These are phyloP conservation scores for Melierax canorus DNA, from an alignment of 2,113 vertebrate species.

Conservation along the genomic window DNA sequence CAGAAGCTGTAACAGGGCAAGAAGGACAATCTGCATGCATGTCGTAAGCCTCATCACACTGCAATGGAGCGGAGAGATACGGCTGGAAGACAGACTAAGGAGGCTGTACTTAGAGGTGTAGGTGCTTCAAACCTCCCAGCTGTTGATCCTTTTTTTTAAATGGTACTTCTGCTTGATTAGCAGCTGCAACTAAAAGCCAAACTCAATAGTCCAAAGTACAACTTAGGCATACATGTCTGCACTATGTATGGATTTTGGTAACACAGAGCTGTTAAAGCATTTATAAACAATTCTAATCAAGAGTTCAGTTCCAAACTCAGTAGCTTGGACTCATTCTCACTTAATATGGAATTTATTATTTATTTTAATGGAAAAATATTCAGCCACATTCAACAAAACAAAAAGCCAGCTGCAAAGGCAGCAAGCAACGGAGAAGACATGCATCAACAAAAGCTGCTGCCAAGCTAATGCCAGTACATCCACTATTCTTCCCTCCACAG, in stretches of 20 bases:
- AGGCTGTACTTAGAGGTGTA: neutral
- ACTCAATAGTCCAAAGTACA: neutral
- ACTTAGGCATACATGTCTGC: neutral
- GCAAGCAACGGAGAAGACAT: neutral
- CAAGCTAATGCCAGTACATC: neutral
- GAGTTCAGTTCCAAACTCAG: neutral
- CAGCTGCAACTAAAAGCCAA: neutral
- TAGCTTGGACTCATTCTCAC: neutral
- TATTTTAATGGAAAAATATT: slow-evolving; percentile 17
- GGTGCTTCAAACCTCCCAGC: neutral
- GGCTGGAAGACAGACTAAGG: neutral
- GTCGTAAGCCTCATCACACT: neutral
- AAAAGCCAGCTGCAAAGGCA: slow-evolving; percentile 1
- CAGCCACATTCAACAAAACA: neutral
- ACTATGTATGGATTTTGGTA: neutral
- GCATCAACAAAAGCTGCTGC: neutral
- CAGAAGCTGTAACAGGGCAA: neutral
- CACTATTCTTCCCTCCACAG: neutral
- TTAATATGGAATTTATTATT: neutral
- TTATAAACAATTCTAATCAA: slow-evolving; percentile 1
- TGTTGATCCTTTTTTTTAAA: neutral
- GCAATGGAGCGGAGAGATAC: neutral
- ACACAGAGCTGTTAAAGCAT: neutral
- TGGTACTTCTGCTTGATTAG: neutral
- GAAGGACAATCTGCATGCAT: neutral